Base-by-base conservation (phyloP, 2,888 invertebrate genomes). In the Nephrocerus scutellatus region DNA sequence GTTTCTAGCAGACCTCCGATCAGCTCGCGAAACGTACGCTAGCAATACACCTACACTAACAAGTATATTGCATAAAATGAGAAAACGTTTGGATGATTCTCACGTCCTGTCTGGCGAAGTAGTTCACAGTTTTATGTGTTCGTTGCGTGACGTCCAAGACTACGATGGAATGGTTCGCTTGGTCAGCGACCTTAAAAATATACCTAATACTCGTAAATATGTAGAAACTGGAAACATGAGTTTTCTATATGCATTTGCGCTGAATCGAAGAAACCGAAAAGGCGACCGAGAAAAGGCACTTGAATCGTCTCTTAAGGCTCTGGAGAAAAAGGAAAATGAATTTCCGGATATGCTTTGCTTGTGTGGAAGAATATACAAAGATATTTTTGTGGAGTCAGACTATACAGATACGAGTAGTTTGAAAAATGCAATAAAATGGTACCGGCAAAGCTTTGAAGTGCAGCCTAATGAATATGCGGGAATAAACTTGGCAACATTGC, bases 401-500 rank as follows among this genome's bases (percentile, higher is more conserved):
- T 93, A 95, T 63, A 76, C 76, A 3, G 96, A 98, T 63, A 76
- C 79, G 52, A 84, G 85, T 31, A 90, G 91, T 60, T 74, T 97
- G 52, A 79, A 84, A 36, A 82, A 85, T 70, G 97, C 98, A 35
- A 97, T 97, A 54, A 80, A 86, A 66, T 97, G 97, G 98, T 96
- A 96, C 65, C 76, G 93, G 53, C 89, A 91, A 70, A 95, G 93
- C 32, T 98, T 98, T 66, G 92, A 96, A 69, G 86, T 95, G 30
- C 96, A 97, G 64, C 97, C 96, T 2, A 93, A 97, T 67, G 97
- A 97, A 72, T 98, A 97, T 72, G 96, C 97, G 18, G 98, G 97
- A 39, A 96, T 98, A 47, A 98, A 98, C 74, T 75, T 98, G 57
- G 97, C 97, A 23, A 98, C 98, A 2, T 73, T 98, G 25, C 73